These are phyloP conservation scores for Ceyx cyanopectus DNA, from an alignment of 2,113 vertebrate genomes.

Conservation along the genomic window DNA sequence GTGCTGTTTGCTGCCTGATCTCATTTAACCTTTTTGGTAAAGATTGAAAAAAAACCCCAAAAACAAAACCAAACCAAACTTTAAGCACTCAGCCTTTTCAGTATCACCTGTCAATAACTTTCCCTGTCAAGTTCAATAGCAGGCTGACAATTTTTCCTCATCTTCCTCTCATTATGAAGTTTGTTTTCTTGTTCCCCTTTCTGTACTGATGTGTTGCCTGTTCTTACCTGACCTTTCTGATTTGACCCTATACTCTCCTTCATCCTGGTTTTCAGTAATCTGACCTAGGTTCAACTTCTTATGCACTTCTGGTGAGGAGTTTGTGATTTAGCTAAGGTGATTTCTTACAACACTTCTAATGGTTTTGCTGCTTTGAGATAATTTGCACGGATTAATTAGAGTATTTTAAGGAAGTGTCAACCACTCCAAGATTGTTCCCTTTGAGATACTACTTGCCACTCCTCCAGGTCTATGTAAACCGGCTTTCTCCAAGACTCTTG, in stretches of 20 bases:
- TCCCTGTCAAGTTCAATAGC: neutral
- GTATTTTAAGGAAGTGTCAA: neutral
- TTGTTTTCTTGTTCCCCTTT: neutral
- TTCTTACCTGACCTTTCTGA: neutral
- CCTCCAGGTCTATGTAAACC: slow-evolving; percentile 3
- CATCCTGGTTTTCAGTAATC: neutral
- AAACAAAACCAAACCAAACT: neutral
- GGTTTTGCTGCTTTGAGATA: slow-evolving; percentile 27
- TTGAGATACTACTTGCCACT: neutral
- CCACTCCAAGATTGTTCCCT: neutral
- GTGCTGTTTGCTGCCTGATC: slow-evolving; percentile 11
- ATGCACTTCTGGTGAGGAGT: neutral
- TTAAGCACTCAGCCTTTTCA: neutral
- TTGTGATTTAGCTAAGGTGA: neutral
- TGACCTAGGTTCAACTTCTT: neutral
- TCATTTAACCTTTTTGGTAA: slow-evolving; percentile 29
- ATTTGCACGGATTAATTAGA: slow-evolving; percentile 18
- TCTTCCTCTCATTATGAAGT: neutral
- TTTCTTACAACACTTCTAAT: slow-evolving; percentile 1
- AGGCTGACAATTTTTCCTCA: neutral
- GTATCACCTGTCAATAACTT: slow-evolving; percentile 6
- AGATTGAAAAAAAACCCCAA: neutral
- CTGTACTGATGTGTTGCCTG: neutral
- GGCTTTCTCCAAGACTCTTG: neutral
- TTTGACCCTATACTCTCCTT: neutral